These are phyloP conservation scores for Rattus norvegicus DNA, from an alignment of 2,113 vertebrate genomes.

Conservation along the genomic window GRCr8 NC_086021.1:62416501-62417000, in stretches of 20 bases:
- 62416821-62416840: conserved; percentile 74
- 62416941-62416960: conserved; percentile 51
- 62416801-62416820: conserved; percentile 39
- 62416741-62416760: conserved; percentile 60
- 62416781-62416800: conserved; percentile 53
- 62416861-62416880: not conserved
- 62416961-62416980: conserved; percentile 1
- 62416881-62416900: conserved; percentile 68
- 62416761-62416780: conserved; percentile 55
- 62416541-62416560: conserved; percentile 60
- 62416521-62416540: conserved; percentile 36
- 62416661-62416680: conserved; percentile 9
- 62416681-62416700: not conserved
- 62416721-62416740: conserved; percentile 46
- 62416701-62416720: not conserved
- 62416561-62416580: conserved; percentile 45
- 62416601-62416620: conserved; percentile 29
- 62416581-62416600: not conserved
- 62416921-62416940: conserved; percentile 56
- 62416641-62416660: conserved; percentile 10
- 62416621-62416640: conserved; percentile 20
- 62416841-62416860: conserved; percentile 3
- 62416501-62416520: conserved; percentile 27
- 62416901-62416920: conserved; percentile 58
- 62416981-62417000: conserved; percentile 9